These are phyloP conservation scores for Antigone vipio DNA, from an alignment of 2,113 vertebrate genomes.

Conservation along the genomic window DNA sequence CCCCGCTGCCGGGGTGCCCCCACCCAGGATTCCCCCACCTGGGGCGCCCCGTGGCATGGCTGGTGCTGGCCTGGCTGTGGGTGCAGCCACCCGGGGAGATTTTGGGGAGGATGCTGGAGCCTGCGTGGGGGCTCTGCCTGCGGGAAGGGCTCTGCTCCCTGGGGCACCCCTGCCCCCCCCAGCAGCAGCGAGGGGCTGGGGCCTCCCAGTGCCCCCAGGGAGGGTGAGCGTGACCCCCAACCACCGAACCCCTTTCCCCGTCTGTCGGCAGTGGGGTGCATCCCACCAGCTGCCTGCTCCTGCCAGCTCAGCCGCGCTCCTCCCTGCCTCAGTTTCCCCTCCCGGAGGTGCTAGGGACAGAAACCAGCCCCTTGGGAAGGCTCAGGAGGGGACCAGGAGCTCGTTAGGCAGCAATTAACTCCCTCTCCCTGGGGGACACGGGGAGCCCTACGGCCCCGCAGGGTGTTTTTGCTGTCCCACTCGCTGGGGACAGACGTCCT, in stretches of 20 bases:
- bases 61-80: not conserved
- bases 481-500: not conserved
- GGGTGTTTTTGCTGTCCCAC: no score
- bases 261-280: fast-evolving
- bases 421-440: not conserved
- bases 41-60: not conserved
- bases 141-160: not conserved
- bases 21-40: not conserved
- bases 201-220: not conserved
- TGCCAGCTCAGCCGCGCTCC: not conserved
- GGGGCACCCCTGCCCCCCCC: not conserved
- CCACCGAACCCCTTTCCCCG: not conserved
- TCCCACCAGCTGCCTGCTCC: not conserved
- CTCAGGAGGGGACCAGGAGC: not conserved
- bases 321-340: constrained; percentile 34
- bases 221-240: not conserved
- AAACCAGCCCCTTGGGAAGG: not conserved
- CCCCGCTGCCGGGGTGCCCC: not conserved
- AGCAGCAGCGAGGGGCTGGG: not conserved
- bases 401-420: not conserved
- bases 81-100: not conserved
- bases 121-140: not conserved
- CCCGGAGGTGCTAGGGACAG: fast-evolving
- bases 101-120: not conserved
- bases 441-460: not conserved